A percentile compares a stretch with the other conserved stretches of the same genome.
These are phyloP conservation scores for Gnathonemus longibarbis DNA, from an alignment of 2,113 vertebrate genomes.

Conservation along the genomic window DNA sequence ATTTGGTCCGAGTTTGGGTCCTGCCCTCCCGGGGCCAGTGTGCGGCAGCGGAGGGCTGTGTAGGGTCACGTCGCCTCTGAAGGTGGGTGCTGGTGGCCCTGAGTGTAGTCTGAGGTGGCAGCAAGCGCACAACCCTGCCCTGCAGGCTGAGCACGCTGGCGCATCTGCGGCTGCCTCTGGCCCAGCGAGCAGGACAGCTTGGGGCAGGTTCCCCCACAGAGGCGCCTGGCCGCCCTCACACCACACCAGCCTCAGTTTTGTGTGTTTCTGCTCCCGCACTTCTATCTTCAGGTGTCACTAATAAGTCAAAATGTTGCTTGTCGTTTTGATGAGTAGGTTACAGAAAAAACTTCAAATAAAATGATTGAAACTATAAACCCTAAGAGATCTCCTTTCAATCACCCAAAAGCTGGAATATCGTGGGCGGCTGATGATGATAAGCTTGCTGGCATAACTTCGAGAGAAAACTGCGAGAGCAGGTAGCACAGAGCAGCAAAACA, in stretches of 20 bases:
- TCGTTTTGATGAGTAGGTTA: background rate
- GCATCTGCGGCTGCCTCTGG: background rate
- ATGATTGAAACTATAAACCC: background rate
- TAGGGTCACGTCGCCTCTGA: background rate
- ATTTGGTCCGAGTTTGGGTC: background rate
- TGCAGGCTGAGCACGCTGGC: background rate
- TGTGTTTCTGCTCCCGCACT: background rate
- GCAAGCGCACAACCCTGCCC: background rate
- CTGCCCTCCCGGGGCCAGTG: background rate
- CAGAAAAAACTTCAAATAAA: background rate
- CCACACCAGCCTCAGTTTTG: background rate
- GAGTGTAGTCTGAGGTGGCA: background rate
- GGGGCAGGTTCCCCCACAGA: background rate
- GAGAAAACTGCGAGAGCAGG: background rate
- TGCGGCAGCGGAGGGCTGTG: background rate
- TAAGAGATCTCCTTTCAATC: background rate
- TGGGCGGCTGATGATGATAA: background rate
- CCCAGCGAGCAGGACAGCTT: background rate
- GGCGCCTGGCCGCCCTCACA: background rate
- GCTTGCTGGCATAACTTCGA: background rate
- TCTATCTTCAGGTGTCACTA: background rate
- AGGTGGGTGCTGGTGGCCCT: background rate
- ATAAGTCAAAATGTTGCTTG: background rate
- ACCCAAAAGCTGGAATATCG: background rate
- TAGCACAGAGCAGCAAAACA: background rate